Evolutionary conservation across 1,140 invertebrate genomes (phyloP).

Genomic region (Episyrphus balteatus): DNA sequence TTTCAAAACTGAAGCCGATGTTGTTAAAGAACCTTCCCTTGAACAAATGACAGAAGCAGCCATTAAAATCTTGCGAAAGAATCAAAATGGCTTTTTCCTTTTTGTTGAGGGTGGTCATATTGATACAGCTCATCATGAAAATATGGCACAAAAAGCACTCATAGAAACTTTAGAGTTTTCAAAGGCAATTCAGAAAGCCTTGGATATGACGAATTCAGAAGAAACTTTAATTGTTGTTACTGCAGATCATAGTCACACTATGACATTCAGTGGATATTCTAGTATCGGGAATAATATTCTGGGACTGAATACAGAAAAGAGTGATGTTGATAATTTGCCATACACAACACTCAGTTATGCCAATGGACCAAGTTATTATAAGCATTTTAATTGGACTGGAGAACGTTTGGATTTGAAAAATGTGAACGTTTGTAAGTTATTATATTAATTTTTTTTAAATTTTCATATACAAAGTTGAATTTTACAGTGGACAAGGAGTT

Average conservation of each 20-base stretch:
- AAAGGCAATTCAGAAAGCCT: constrained; percentile 50
- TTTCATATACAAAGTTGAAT: too few relatives aligned
- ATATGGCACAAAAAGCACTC: constrained; percentile 49
- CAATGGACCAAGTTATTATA: constrained; percentile 50
- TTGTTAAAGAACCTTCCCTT: constrained; percentile 53
- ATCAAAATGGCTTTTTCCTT: constrained; percentile 52
- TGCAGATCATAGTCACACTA: constrained; percentile 57
- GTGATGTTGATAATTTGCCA: constrained; percentile 37
- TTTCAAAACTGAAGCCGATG: constrained; percentile 36
- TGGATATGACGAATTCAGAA: constrained; percentile 42
- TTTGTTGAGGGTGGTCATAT: constrained; percentile 59
- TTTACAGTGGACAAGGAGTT: too few relatives aligned
- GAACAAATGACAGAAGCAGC: constrained; percentile 65
- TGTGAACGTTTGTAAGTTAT: too few relatives aligned
- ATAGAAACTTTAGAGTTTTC: constrained; percentile 59
- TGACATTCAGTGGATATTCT: constrained; percentile 58
- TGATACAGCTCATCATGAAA: constrained; percentile 60
- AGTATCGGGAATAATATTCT: constrained; percentile 58
- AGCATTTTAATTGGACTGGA: too few relatives aligned
- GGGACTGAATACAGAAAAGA: constrained; percentile 32
- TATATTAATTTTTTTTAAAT: too few relatives aligned
- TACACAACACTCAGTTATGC: constrained; percentile 55
- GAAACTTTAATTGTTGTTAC: constrained; percentile 60
- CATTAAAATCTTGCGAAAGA: constrained; percentile 53
- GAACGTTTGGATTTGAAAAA: too few relatives aligned